Evolutionary conservation across 2,797 vertebrate species (phyloP), one percentile per base, ranked within the genome.

Genomic region (Typhlichthys subterraneus): DNA sequence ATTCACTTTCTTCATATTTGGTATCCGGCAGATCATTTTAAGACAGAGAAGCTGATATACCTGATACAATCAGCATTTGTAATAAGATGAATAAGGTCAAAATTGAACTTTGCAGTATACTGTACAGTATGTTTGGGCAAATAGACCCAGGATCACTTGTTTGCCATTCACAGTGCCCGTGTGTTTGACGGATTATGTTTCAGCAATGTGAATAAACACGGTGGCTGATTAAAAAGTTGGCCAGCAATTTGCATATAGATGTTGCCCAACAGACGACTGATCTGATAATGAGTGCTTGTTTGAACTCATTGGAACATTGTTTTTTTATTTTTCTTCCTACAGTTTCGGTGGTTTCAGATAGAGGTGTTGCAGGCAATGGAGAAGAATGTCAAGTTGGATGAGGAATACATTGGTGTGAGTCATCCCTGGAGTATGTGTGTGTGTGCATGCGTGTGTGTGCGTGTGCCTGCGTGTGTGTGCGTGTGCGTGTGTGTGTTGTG

Each of bases 281-380:
- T 61, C 31, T 59, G 65, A 4, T 29, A 29, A 29, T 29, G 23
- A 29, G 23, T 45, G 23, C 53, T 49, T 13, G 53, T 59, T 42
- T 4, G 2, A 48, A 45, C 59, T 65, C 46, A 29, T 45, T 6
- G n/a, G 4, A 12, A 15, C 13, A 1, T 1, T 67, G 53, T 50
- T 54, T 64, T 63, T 0, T 29, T 29, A 6, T 23, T 45, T 45
- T 51, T 57, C 12, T 6, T 58, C 52, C 57, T 56, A 4, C 83
- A 99, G 96, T 96, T 98, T 67, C 90, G 93, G 79, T 98, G 95
- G 14, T 97, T 99, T 85, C 96, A 97, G 0, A 77, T 94, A 1
- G 97, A 99, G 50, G 92, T 98, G 65, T 73, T 99, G 59, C 96
- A 97, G 84, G 95, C 96, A 65, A 95, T 99, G 95, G 96, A 97